Conservation (phyloP, 2,797 vertebrate genomes). For the Acipenser ruthenus region DNA sequence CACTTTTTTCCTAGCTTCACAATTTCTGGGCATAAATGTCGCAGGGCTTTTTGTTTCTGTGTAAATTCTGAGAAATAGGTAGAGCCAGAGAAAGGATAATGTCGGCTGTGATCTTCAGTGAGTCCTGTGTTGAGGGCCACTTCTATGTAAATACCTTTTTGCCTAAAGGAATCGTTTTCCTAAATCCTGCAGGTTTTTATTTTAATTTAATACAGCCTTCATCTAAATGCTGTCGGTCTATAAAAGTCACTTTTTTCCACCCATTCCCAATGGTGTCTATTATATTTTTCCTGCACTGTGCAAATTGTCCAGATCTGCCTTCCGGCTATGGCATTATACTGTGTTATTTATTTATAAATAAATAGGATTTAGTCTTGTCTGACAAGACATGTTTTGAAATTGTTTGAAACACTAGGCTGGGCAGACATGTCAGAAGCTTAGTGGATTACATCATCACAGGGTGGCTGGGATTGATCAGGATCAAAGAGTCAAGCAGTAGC, state of each 20-base stretch:
- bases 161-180: not conserved
- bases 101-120: no score
- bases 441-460: not conserved
- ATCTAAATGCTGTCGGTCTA: constrained; percentile 1
- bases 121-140: not conserved
- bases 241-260: not conserved
- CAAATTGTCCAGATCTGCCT: constrained; percentile 4
- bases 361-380: constrained; percentile 3
- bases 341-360: constrained; percentile 5
- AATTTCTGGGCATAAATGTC: no score
- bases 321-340: not conserved
- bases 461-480: not conserved
- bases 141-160: not conserved
- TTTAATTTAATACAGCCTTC: not conserved
- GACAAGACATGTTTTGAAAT: constrained; percentile 5
- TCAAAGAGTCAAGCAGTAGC: no score
- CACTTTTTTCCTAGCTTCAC: no score
- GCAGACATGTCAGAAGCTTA: not conserved
- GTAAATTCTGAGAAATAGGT: no score
- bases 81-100: no score
- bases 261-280: not conserved
- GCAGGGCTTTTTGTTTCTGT: no score
- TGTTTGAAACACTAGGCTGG: constrained; percentile 3
- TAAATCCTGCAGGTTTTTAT: not conserved
- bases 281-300: constrained; percentile 4